Conservation (phyloP, 2,113 vertebrate genomes). For the Brachypteracias leptosomus region DNA sequence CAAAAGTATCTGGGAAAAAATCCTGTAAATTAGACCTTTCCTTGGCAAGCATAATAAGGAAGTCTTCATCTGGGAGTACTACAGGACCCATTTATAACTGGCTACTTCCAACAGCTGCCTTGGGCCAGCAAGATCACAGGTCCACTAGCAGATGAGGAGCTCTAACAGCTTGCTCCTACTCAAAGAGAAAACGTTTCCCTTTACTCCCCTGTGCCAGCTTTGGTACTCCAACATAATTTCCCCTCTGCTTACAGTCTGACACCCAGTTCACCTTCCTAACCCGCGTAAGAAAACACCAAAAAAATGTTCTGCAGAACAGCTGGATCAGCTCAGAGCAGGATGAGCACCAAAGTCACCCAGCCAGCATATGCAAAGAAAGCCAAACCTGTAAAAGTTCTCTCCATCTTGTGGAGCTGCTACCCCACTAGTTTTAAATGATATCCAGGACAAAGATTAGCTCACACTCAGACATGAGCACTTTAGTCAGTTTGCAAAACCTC, state of each 20-base stretch:
- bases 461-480: neutral
- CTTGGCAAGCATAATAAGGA: neutral
- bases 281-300: neutral
- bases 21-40: constrained; percentile 10
- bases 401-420: neutral
- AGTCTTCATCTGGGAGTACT: constrained; percentile 15
- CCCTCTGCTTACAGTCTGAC: neutral
- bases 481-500: neutral
- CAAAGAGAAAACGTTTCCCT: neutral
- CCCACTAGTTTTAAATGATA: neutral
- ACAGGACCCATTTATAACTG: neutral
- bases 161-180: neutral
- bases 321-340: neutral
- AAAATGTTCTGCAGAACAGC: neutral
- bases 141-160: neutral
- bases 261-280: neutral
- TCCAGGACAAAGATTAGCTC: neutral
- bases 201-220: neutral
- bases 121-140: neutral
- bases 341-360: neutral
- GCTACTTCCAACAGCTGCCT: neutral
- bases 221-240: neutral
- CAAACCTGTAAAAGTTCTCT: neutral
- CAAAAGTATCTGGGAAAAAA: constrained; percentile 9
- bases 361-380: fast-evolving